Evolutionary conservation across 2,113 vertebrate genomes (phyloP).

Genomic region (Misgurnus mizolepis): DNA sequence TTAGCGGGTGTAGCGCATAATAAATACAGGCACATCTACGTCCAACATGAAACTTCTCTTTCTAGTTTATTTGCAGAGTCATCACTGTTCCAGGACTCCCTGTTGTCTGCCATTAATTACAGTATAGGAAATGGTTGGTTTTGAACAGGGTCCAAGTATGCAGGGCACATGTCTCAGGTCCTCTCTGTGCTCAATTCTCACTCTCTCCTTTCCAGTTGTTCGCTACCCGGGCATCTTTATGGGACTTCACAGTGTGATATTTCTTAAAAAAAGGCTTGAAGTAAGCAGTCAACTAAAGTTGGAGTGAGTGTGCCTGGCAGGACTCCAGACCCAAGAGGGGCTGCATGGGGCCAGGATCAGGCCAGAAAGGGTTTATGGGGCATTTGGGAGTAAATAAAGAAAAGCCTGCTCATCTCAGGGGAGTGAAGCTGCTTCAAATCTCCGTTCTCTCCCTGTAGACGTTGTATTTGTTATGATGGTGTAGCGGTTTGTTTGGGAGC

Average conservation of each 20-base stretch:
- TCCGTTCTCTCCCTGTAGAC: constrained; percentile 11
- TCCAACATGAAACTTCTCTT: neutral
- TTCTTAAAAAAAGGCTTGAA: constrained; percentile 31
- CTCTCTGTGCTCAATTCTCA: constrained; percentile 13
- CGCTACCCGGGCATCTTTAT: neutral
- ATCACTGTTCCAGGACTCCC: constrained; percentile 31
- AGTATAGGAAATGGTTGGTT: constrained; percentile 34
- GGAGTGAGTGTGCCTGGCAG: constrained; percentile 28
- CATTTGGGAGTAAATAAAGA: constrained; percentile 45
- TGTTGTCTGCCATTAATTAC: constrained; percentile 47
- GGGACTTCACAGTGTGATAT: constrained; percentile 25
- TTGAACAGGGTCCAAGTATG: constrained; percentile 39
- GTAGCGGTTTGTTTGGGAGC: neutral
- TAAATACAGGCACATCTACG: no score
- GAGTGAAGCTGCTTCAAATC: neutral
- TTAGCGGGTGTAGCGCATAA: no score
- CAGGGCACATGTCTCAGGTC: neutral
- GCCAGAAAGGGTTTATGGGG: constrained; percentile 39
- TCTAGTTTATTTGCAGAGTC: constrained; percentile 34
- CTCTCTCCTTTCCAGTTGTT: neutral
- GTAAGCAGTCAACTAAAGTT: constrained; percentile 19
- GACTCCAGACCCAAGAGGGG: constrained; percentile 30
- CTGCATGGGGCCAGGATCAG: constrained; percentile 45
- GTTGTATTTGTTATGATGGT: constrained; percentile 7
- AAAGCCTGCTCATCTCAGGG: constrained; percentile 1